phyloP scores from a whole-genome alignment of 2,888 invertebrate species.

The Panopea generosa region DNA sequence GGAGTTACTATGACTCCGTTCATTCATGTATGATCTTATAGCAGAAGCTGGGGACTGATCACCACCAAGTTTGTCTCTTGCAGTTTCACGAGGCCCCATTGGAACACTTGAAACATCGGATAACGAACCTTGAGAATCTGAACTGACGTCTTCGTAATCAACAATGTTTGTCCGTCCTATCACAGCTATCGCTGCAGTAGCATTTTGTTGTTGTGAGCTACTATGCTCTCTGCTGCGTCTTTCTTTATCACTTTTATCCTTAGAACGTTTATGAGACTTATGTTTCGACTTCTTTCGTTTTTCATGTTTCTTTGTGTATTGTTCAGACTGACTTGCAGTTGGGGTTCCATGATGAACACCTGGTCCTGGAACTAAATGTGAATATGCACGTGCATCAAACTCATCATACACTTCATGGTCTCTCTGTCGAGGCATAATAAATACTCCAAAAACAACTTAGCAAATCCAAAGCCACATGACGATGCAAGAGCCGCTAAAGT shows the following conservation, averaged over 20 bases:
- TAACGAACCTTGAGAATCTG: constrained; percentile 75
- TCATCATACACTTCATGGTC: constrained; percentile 70
- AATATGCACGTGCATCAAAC: constrained; percentile 80
- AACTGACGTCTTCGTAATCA: constrained; percentile 80
- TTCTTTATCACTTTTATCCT: constrained; percentile 63
- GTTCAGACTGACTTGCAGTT: constrained; percentile 16
- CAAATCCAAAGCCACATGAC: constrained; percentile 57
- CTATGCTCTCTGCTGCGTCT: constrained; percentile 29
- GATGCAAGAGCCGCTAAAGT: constrained; percentile 33
- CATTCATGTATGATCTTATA: constrained; percentile 69
- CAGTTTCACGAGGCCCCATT: constrained; percentile 37
- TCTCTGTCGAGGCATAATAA: constrained; percentile 66
- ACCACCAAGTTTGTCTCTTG: constrained; percentile 25
- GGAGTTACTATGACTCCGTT: constrained; percentile 75
- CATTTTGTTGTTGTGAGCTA: constrained; percentile 38
- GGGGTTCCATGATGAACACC: not conserved
- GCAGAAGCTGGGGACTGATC: constrained; percentile 70
- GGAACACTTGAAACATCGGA: constrained; percentile 54
- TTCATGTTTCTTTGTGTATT: constrained; percentile 53
- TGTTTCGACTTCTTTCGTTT: constrained; percentile 74
- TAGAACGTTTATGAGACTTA: constrained; percentile 66
- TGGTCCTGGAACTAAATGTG: constrained; percentile 71
- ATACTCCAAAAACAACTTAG: constrained; percentile 7
- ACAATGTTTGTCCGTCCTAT: constrained; percentile 67
- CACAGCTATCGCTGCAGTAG: constrained; percentile 40